These are phyloP conservation scores for Anagyrus pseudococci DNA, from an alignment of 2,888 invertebrate genomes.

Conservation along the genomic window DNA sequence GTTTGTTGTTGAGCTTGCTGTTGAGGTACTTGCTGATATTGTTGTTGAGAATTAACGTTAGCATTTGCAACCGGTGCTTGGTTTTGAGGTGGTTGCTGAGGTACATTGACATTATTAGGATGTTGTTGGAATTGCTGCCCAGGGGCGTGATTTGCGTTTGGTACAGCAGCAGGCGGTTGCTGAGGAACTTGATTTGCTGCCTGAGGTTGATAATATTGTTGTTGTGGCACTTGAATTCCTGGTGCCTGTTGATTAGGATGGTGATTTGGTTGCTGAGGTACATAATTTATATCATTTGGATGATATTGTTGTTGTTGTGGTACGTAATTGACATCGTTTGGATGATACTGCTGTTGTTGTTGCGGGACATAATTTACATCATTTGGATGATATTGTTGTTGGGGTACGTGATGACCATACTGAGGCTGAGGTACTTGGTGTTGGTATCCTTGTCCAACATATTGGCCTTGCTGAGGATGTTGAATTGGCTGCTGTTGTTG, in stretches of 20 bases:
- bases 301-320: conserved; percentile 44
- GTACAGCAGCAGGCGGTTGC: conserved; percentile 33
- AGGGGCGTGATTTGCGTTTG: conserved; percentile 41
- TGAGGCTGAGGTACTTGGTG: conserved; percentile 24
- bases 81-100: conserved; percentile 32
- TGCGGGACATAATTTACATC: conserved; percentile 44
- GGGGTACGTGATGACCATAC: conserved; percentile 36
- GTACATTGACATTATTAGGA: too few species aligned
- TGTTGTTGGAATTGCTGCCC: conserved; percentile 45
- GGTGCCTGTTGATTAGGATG: conserved; percentile 41
- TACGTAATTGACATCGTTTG: conserved; percentile 41
- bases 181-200: conserved; percentile 30
- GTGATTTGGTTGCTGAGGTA: conserved; percentile 43
- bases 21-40: conserved; percentile 35
- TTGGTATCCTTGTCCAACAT: conserved; percentile 42
- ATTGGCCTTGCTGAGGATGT: conserved; percentile 35
- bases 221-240: conserved; percentile 41
- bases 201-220: conserved; percentile 43
- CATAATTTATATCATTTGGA: conserved; percentile 40
- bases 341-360: conserved; percentile 43
- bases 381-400: conserved; percentile 40
- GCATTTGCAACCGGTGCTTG: conserved; percentile 31
- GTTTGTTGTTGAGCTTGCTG: conserved; percentile 26
- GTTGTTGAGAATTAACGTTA: conserved; percentile 4
- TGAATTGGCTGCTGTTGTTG: conserved; percentile 44